Conservation (phyloP, 2,113 vertebrate species). For the Passer montanus region DNA sequence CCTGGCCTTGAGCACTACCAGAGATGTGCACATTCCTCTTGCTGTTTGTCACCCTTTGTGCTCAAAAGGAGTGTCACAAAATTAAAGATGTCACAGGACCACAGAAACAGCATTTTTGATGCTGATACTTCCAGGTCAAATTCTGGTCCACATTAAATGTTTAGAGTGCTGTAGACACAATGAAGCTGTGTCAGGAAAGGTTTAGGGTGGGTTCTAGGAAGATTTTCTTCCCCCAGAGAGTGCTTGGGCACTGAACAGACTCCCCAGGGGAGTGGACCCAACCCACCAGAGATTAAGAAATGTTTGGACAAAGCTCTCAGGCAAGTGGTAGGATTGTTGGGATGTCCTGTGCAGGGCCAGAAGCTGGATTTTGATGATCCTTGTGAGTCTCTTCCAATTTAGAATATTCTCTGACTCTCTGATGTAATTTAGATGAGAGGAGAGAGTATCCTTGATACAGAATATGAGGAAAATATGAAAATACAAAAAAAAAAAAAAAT, state of each 20-base stretch:
- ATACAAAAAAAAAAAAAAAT: rapidly evolving
- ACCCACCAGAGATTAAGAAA: background rate
- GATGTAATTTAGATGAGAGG: background rate
- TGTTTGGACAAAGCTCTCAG: background rate
- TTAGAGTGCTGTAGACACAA: background rate
- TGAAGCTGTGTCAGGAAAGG: background rate
- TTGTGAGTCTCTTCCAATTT: background rate
- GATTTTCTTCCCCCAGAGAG: background rate
- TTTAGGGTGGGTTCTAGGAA: background rate
- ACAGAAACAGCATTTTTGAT: background rate
- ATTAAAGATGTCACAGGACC: background rate
- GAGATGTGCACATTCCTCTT: background rate
- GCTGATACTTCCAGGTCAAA: background rate
- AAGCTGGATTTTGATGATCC: background rate
- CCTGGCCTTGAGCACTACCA: background rate
- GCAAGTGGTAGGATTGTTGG: no score
- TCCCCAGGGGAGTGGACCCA: background rate
- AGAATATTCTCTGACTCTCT: background rate
- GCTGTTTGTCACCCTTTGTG: background rate
- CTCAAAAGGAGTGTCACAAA: background rate
- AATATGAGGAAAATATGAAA: background rate
- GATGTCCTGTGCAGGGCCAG: background rate
- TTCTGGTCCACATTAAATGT: rapidly evolving
- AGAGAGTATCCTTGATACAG: background rate
- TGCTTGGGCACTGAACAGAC: background rate